phyloP scores from a whole-genome alignment of 2,113 vertebrate species.

The Nettapus auritus region DNA sequence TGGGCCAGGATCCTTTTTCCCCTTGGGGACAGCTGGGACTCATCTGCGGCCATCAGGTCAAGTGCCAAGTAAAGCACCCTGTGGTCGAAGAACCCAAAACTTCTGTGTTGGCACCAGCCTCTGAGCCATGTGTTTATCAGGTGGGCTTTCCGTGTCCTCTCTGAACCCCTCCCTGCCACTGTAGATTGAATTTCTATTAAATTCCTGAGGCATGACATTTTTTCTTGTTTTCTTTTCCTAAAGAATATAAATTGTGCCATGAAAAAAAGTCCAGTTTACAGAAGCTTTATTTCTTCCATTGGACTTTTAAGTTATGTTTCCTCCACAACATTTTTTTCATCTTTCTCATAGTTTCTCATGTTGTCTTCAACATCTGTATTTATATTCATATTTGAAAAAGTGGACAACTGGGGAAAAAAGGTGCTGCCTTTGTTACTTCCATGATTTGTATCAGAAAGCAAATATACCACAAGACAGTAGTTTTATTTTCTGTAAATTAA shows the following conservation, averaged over 20 bases:
- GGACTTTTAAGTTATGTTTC: accelerated
- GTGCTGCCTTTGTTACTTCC: not conserved
- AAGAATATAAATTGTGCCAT: not conserved
- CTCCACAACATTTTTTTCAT: not conserved
- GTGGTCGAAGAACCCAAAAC: too few species aligned
- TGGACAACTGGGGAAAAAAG: not conserved
- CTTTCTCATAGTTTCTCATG: not conserved
- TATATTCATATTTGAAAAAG: not conserved
- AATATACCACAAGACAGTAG: not conserved
- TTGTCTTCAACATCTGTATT: not conserved
- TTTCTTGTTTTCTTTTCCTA: not conserved
- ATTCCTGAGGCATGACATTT: accelerated
- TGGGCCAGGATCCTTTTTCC: too few species aligned
- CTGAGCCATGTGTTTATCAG: too few species aligned
- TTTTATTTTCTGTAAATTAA: not conserved
- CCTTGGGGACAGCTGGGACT: too few species aligned
- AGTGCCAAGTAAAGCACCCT: too few species aligned
- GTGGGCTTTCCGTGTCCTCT: too few species aligned
- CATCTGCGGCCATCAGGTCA: too few species aligned
- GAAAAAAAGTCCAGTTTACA: not conserved
- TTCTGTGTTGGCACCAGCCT: too few species aligned
- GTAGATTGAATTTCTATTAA: not conserved
- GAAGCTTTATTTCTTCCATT: not conserved
- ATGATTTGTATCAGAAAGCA: not conserved
- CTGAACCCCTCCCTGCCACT: too few species aligned